Conservation (phyloP, 2,113 vertebrate genomes). For the Pitta sordida region DNA sequence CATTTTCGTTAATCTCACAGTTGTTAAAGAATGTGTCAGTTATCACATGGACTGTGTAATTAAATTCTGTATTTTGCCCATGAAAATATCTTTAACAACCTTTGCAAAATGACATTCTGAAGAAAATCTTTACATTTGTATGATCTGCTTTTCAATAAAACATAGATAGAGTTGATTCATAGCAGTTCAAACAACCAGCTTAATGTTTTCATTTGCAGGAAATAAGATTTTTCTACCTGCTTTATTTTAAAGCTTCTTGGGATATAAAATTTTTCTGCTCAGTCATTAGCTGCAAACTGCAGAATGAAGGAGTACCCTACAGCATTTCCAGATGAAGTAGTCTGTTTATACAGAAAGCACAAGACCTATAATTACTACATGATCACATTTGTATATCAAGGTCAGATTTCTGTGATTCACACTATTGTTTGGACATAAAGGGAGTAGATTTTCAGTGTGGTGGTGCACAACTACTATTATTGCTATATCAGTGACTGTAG, state of each 20-base stretch:
- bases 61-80: neutral
- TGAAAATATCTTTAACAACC: neutral
- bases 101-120: neutral
- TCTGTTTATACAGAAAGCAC: conserved; percentile 58
- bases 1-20: neutral
- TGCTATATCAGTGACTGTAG: conserved; percentile 42
- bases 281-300: conserved; percentile 30
- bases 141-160: neutral
- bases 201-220: neutral
- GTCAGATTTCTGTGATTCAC: conserved; percentile 67
- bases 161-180: neutral
- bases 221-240: conserved; percentile 1
- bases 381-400: conserved; percentile 58
- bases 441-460: conserved; percentile 52
- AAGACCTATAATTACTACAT: conserved; percentile 62
- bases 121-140: neutral
- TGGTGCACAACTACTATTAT: conserved; percentile 50
- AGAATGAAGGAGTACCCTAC: conserved; percentile 10
- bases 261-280: neutral
- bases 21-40: neutral
- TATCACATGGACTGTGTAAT: neutral
- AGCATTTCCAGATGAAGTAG: conserved; percentile 39
- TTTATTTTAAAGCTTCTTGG: conserved; percentile 7
- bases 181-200: neutral
- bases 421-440: conserved; percentile 60